Evolutionary conservation across 2,113 vertebrate species (phyloP).

Genomic region (Xiphophorus hellerii): DNA sequence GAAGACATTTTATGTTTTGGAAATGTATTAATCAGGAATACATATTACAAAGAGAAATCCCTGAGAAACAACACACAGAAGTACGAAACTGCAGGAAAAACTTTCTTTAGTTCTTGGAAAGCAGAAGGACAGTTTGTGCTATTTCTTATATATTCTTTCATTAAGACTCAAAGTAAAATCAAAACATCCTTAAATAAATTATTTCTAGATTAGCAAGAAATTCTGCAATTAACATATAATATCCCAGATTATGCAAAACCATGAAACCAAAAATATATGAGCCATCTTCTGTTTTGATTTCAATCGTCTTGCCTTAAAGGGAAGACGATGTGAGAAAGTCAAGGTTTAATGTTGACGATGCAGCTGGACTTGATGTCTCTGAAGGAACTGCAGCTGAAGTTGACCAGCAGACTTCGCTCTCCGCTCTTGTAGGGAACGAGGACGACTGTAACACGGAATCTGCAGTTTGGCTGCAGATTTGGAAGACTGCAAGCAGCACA

Average conservation of each 20-base stretch:
- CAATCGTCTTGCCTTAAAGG: not conserved
- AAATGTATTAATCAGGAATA: not conserved
- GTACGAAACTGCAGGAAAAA: not conserved
- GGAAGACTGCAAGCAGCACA: slow-evolving; percentile 40
- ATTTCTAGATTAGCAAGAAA: not conserved
- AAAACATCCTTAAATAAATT: not conserved
- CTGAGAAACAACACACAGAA: not conserved
- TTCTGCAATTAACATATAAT: not conserved
- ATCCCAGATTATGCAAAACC: not conserved
- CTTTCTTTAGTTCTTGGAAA: too few relatives aligned
- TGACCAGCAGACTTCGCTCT: slow-evolving; percentile 28
- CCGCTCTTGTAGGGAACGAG: slow-evolving; percentile 57
- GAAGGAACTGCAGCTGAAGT: slow-evolving; percentile 64
- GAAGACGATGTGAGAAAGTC: not conserved
- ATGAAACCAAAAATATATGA: not conserved
- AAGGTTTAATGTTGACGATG: not conserved
- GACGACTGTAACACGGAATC: rapidly evolving
- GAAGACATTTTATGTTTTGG: not conserved
- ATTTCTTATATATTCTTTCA: not conserved
- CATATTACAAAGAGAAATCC: not conserved
- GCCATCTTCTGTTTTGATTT: not conserved
- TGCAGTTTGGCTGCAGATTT: not conserved
- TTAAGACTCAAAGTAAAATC: not conserved
- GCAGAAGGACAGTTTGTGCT: too few relatives aligned
- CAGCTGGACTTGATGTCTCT: slow-evolving; percentile 51